Evolutionary conservation across 1,140 invertebrate species (phyloP), one percentile per base, ranked within the genome.

Genomic region (Rhagoletis zephyria): DNA sequence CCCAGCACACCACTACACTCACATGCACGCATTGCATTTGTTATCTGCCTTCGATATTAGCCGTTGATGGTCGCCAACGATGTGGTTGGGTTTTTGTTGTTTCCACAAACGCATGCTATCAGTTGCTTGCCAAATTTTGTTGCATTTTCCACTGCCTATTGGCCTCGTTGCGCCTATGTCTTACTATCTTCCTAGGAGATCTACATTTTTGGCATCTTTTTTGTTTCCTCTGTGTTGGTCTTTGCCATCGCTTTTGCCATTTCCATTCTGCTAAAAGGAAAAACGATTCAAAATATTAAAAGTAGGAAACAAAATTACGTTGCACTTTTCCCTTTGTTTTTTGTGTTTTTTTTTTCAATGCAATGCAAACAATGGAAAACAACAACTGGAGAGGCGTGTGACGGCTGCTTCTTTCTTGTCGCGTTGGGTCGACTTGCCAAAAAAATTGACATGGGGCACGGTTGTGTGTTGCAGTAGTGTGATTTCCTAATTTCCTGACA

Each of bases 321-420:
- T 19, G 74, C 74, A 81, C 4, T 81, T 30, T 81, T 81, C n/a
- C n/a, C 12, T 56, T 56, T 81, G 45, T 56, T 56, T 81, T 48
- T 48, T 70, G 2, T 70, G 2, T 19, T 64, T 19, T 64, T 51
- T 14, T 74, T 77, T 56, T 81, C 14, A 16, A n/a, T 30, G 10
- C 74, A 63, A 63, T 14, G 30, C 70, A 74, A 74, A 89, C 89
- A 90, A 89, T 87, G 59, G 48, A 40, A 61, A 87, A 88, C 70
- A 89, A 89, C 89, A 87, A 89, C 87, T 87, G 85, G 87, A 90
- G 89, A 90, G 90, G 90, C 90, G 90, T 91, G 89, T 88, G 90
- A 91, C 90, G 85, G 91, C 91, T 90, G 89, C 70, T 63, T 81
- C 70, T 63, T 81, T 81, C 30, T 77, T 45, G 4, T 4, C 45